Evolutionary conservation across 2,888 invertebrate genomes (phyloP).

Genomic region (Carterocephalus palaemon): DNA sequence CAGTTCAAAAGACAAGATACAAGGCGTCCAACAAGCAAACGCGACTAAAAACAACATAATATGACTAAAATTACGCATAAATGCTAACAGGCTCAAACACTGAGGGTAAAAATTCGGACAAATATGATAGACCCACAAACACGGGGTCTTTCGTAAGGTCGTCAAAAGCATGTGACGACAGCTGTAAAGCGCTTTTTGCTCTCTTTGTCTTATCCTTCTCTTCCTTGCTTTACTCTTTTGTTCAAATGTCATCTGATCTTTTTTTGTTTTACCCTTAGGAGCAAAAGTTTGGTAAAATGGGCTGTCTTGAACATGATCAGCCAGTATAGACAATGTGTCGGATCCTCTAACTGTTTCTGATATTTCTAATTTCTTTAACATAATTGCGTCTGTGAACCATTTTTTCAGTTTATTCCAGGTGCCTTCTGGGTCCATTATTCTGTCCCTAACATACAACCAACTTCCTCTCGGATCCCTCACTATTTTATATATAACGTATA

Average conservation of each 20-base stretch:
- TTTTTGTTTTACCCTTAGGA: slow-evolving; percentile 39
- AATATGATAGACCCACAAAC: slow-evolving; percentile 52
- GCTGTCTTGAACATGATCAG: slow-evolving; percentile 42
- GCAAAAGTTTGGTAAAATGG: slow-evolving; percentile 37
- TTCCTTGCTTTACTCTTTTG: slow-evolving; percentile 31
- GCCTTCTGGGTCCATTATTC: slow-evolving; percentile 33
- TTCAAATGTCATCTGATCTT: slow-evolving; percentile 35
- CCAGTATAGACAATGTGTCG: slow-evolving; percentile 35
- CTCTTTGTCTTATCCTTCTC: slow-evolving; percentile 39
- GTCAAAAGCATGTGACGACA: slow-evolving; percentile 44
- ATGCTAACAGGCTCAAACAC: slow-evolving; percentile 41
- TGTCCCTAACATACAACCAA: slow-evolving; percentile 34
- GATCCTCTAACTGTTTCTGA: slow-evolving; percentile 40
- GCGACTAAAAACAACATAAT: slow-evolving; percentile 40
- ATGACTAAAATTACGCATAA: slow-evolving; percentile 38
- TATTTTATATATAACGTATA: slow-evolving; percentile 30
- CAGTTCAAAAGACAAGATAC: slow-evolving; percentile 47
- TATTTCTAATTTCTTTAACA: slow-evolving; percentile 41
- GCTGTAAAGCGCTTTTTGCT: slow-evolving; percentile 37
- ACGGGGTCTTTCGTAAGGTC: slow-evolving; percentile 49
- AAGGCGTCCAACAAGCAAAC: slow-evolving; percentile 37
- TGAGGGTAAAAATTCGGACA: slow-evolving; percentile 54
- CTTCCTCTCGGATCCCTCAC: slow-evolving; percentile 39
- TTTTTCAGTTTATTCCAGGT: slow-evolving; percentile 33
- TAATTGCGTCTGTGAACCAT: slow-evolving; percentile 34